phyloP scores from a whole-genome alignment of 2,113 vertebrate genomes.

The Formicarius rufipectus region DNA sequence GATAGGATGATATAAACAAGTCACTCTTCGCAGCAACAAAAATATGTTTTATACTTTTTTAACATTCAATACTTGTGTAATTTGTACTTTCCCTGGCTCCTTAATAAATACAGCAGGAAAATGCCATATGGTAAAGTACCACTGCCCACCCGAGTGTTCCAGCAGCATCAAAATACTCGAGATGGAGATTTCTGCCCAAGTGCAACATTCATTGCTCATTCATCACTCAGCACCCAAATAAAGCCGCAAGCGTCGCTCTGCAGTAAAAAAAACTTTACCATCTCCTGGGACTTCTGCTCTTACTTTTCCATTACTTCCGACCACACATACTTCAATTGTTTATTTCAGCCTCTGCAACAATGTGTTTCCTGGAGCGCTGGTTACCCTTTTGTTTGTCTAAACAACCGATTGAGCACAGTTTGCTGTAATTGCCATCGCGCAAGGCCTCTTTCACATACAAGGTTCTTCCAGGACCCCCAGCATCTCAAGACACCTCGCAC shows the following conservation, averaged over 20 bases:
- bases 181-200: background rate
- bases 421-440: accelerated
- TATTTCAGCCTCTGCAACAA: background rate
- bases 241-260: background rate
- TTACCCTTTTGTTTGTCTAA: background rate
- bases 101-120: background rate
- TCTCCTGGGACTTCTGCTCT: background rate
- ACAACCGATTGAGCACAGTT: background rate
- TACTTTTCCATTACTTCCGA: background rate
- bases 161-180: background rate
- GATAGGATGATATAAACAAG: background rate
- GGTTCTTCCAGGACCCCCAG: background rate
- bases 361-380: background rate
- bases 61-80: background rate
- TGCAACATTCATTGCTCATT: background rate
- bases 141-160: background rate
- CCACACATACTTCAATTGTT: background rate
- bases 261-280: background rate
- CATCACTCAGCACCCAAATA: background rate
- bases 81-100: background rate
- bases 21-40: background rate
- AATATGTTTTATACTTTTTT: background rate
- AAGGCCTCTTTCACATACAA: background rate
- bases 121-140: background rate
- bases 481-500: background rate